Percentiles rank a stretch among this genome's conserved stretches.
Conservation (phyloP, 2,888 invertebrate genomes). For the Ophion slaviceki region DNA sequence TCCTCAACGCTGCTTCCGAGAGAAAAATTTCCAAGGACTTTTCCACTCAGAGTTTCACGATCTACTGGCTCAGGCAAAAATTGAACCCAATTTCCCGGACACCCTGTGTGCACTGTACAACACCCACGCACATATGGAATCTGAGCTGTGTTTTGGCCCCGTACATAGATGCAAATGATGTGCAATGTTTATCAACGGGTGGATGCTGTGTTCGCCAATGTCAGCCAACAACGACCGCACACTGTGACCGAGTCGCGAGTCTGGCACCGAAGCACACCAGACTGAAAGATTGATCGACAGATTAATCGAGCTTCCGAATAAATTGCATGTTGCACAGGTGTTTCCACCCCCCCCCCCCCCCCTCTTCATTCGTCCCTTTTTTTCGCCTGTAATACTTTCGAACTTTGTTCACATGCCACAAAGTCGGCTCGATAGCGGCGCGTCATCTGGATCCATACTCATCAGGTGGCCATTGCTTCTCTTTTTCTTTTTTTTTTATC, state of each 20-base stretch:
- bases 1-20: too few species aligned
- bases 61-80: too few species aligned
- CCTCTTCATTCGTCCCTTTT: background rate
- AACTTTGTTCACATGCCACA: conserved; percentile 1
- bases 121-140: too few species aligned
- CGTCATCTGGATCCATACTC: background rate
- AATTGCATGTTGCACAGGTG: conserved; percentile 52
- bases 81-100: too few species aligned
- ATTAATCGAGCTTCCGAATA: conserved; percentile 55
- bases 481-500: too few species aligned
- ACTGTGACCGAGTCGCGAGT: conserved; percentile 10
- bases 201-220: conserved; percentile 12
- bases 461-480: background rate
- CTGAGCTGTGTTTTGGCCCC: too few species aligned
- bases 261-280: conserved; percentile 2
- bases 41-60: too few species aligned
- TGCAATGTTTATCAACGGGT: conserved; percentile 51
- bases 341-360: background rate
- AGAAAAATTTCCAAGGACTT: too few species aligned
- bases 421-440: background rate
- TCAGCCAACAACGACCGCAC: conserved; percentile 29
- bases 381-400: conserved; percentile 8
- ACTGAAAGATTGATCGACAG: conserved; percentile 58
- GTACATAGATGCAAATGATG: conserved; percentile 50
- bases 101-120: too few species aligned